These are phyloP conservation scores for Tachuris rubrigastra DNA, from an alignment of 2,113 vertebrate genomes.

Conservation along the genomic window DNA sequence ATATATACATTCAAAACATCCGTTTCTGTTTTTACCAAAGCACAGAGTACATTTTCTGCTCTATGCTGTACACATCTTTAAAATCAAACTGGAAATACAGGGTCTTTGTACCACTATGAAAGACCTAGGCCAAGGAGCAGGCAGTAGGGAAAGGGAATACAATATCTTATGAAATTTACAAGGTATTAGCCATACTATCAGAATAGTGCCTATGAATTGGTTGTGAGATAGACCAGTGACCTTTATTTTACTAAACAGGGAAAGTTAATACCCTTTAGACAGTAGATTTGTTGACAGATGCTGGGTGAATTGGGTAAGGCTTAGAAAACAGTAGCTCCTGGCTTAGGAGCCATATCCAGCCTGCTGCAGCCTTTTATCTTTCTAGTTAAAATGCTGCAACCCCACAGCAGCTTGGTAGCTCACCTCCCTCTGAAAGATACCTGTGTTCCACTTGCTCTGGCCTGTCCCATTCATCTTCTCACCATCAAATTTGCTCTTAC, in stretches of 20 bases:
- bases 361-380: neutral
- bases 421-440: neutral
- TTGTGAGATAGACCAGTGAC: neutral
- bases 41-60: neutral
- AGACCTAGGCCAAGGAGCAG: neutral
- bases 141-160: neutral
- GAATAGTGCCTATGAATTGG: neutral
- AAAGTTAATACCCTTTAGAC: neutral
- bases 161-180: neutral
- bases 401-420: neutral
- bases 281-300: neutral
- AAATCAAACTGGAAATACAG: neutral
- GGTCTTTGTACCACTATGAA: neutral
- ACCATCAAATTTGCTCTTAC: constrained; percentile 51
- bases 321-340: neutral
- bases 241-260: neutral
- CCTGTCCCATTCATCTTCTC: constrained; percentile 48
- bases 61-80: neutral
- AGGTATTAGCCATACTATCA: neutral
- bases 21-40: neutral
- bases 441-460: constrained; percentile 40
- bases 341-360: neutral
- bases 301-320: neutral
- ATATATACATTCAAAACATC: neutral
- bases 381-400: neutral